Percentiles rank a stretch among this genome's conserved stretches.
These are phyloP conservation scores for Pelodytes ibericus DNA, from an alignment of 2,797 vertebrate genomes.

Conservation along the genomic window DNA sequence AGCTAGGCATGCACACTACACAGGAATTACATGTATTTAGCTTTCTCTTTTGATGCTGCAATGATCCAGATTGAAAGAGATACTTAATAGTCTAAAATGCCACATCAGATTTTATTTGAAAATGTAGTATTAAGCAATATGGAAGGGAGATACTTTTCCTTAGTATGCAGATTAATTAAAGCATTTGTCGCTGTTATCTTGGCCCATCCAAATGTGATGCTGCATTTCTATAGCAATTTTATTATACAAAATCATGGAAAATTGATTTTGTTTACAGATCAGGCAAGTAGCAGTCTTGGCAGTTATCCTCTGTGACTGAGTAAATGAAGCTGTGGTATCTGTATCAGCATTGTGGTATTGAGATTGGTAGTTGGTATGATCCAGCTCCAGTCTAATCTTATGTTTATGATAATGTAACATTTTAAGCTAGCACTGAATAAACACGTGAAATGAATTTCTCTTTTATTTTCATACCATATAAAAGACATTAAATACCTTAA, in stretches of 20 bases:
- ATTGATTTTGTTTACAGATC: neutral
- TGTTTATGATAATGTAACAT: no score
- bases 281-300: neutral
- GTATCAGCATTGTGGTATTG: no score
- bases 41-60: neutral
- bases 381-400: neutral
- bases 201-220: neutral
- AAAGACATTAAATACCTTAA: no score
- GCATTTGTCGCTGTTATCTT: neutral
- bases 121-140: neutral
- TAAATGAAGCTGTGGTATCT: no score
- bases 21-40: neutral
- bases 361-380: neutral
- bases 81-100: neutral
- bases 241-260: neutral
- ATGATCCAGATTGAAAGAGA: constrained; percentile 5
- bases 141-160: neutral
- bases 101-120: constrained; percentile 4
- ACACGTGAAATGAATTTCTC: no score
- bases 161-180: neutral
- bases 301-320: no score
- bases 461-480: no score
- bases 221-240: neutral
- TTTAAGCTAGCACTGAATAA: no score
- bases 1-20: neutral